Evolutionary conservation across 2,888 invertebrate genomes (phyloP), one percentile per base, ranked within the genome.

Genomic region (Elgonia sp.): DNA sequence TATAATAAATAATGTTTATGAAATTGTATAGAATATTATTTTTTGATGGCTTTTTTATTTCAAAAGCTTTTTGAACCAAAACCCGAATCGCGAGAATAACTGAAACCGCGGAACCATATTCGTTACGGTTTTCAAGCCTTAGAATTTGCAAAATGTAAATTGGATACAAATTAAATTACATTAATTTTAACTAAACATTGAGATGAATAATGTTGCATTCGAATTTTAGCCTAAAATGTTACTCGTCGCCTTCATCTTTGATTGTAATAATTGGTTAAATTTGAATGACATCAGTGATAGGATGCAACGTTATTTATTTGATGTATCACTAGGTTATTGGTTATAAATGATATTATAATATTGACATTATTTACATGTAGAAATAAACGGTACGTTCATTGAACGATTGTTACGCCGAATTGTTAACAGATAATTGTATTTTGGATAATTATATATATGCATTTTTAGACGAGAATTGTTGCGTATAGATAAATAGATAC

Each of bases 371-470:
- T 63, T 0, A 69, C 46, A 50, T 60, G 69, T 62, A 67, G 55
- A 65, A 53, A 20, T 7, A 70, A 70, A 77, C 21, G 12, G 37
- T 39, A n/a, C 65, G 42, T 79, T 75, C 46, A 80, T 69, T 12
- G 37, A 18, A 73, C 62, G 42, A 20, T 75, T 85, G 75, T 85
- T 85, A 80, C 21, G n/a, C 53, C 60, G 37, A 70, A 69, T 69
- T 81, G 81, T 86, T 85, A 81, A 81, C 67, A 81, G 29, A 86
- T 75, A 18, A 72, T 72, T 14, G 69, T 81, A 86, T 86, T 86
- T 86, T 86, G 81, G 73, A 76, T 81, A 86, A 76, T 39, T 75
- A 69, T 29, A 29, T 29, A 29, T 29, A 29, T 85, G 85, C 63
- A 85, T 79, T 85, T 77, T 85, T 85, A 75, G 69, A 80, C 10